Evolutionary conservation across 2,888 invertebrate genomes (phyloP), one percentile per base, ranked within the genome.

Genomic region (Calameuta pallipes): DNA sequence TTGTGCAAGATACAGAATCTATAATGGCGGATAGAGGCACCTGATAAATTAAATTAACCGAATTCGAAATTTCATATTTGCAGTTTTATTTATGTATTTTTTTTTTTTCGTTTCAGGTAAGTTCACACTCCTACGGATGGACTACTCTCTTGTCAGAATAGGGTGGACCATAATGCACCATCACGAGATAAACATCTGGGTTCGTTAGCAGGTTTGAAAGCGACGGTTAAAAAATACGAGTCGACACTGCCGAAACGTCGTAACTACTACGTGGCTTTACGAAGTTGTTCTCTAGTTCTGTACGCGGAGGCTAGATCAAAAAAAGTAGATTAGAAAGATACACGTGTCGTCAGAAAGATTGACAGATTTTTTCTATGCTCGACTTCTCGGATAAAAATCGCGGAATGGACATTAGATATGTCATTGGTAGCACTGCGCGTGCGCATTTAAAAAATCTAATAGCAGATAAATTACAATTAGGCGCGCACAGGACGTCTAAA

Each of bases 81-180:
- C 41, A 41, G 4, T 41, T 41, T 41, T 15, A 41, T 15, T 41
- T 4, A 15, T 31, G 30, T 83, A 81, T 79, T 80, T 75, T 80
- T 75, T 74, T 75, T 82, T 81, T 83, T 88, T 84, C 87, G 86
- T 90, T 90, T 80, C 89, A 90, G 90, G 90, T 90, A 85, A 90
- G 90, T 87, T 82, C 85, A 83, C 82, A 41, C 41, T 41, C 41
- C 41, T 41, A 13, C 41, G 41, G 15, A 41, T 41, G 41, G 41
- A 41, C 41, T 15, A 15, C 13, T 0, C 41, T 15, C 15, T 15
- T 41, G 13, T 4, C 15, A 13, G 13, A 41, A 41, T 13, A 15
- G 41, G 41, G 41, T 41, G 41, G 41, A 41, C 15, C 15, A 41
- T 41, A 41, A 41, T 41, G 41, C 15, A 41, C 41, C 41, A 4